Evolutionary conservation across 37 sponge, comb jelly and placozoan genomes (phyloP).

Genomic region (Corticium candelabrum): DNA sequence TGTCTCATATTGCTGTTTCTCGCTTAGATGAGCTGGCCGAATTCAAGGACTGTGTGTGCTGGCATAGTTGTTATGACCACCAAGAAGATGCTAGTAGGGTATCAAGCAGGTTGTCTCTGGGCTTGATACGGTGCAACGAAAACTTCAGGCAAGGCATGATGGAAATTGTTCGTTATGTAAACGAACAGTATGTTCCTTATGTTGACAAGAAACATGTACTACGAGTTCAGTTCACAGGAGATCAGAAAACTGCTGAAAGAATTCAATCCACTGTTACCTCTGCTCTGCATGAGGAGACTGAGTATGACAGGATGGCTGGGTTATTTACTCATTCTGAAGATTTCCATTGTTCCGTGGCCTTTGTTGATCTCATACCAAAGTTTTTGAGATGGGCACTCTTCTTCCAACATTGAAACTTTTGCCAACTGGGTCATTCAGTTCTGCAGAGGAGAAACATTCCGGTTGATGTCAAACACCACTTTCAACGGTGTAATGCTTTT

Average conservation of each 20-base stretch:
- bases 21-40: not conserved
- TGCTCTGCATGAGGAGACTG: not conserved
- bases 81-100: not conserved
- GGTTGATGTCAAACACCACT: not conserved
- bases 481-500: not conserved
- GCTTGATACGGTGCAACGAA: not conserved
- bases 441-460: not conserved
- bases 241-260: not conserved
- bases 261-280: not conserved
- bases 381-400: no score
- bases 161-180: not conserved
- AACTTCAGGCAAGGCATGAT: not conserved
- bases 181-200: not conserved
- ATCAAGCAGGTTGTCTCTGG: not conserved
- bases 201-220: not conserved
- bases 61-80: not conserved
- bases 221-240: not conserved
- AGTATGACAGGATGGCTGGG: not conserved
- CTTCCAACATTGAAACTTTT: no score
- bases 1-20: no score
- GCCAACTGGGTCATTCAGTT: no score
- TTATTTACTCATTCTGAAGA: not conserved
- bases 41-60: not conserved
- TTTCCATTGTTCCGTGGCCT: not conserved
- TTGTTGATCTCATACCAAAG: not conserved